phyloP scores from a whole-genome alignment of 2,888 invertebrate genomes.

The Macaria notata region DNA sequence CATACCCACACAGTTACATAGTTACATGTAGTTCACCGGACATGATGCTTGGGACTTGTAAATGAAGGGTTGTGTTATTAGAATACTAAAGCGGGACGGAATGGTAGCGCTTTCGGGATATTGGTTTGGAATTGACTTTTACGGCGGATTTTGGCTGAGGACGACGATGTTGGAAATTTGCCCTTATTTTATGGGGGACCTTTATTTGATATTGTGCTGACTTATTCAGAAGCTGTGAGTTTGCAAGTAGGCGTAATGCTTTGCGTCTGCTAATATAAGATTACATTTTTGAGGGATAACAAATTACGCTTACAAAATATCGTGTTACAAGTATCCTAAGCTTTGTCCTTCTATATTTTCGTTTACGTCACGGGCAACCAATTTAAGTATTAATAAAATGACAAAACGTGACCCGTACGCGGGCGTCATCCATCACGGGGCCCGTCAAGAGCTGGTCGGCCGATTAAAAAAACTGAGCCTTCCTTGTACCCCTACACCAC shows the following conservation, averaged over 20 bases:
- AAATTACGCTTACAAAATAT: constrained; percentile 34
- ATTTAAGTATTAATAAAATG: constrained; percentile 82
- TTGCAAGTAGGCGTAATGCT: no score
- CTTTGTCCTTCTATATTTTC: constrained; percentile 57
- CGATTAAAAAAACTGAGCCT: constrained; percentile 76
- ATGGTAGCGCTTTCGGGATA: constrained; percentile 20
- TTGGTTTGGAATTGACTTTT: constrained; percentile 16
- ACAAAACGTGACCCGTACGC: constrained; percentile 76
- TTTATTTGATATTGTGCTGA: no score
- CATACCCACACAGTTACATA: constrained; percentile 33
- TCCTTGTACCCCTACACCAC: constrained; percentile 55
- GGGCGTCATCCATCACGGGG: constrained; percentile 74
- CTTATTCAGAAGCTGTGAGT: no score
- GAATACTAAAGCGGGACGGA: constrained; percentile 29
- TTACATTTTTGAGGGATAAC: no score
- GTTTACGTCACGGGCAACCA: constrained; percentile 72
- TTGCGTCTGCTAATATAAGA: no score
- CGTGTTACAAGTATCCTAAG: constrained; percentile 40
- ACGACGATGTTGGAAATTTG: no score
- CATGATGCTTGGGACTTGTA: constrained; percentile 46
- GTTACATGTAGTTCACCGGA: constrained; percentile 32
- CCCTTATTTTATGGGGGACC: no score
- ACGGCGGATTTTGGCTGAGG: constrained; percentile 1
- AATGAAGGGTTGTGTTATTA: constrained; percentile 46
- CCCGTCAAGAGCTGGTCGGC: constrained; percentile 73